Percentiles rank a stretch among this genome's conserved stretches.
These are phyloP conservation scores for Bombus cullumanus DNA, from an alignment of 1,140 invertebrate species.

Conservation along the genomic window DNA sequence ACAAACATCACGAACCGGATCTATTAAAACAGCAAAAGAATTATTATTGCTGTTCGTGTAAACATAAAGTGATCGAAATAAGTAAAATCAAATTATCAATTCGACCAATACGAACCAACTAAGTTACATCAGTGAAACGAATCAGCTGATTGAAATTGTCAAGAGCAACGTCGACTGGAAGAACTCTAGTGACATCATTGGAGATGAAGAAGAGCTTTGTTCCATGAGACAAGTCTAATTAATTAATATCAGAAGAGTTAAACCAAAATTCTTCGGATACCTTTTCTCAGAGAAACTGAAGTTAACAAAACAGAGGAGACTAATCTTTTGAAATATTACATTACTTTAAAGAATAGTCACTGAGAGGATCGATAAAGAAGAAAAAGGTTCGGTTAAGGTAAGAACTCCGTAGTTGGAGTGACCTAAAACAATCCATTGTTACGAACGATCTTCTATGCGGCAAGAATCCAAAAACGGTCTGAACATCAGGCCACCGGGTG, in stretches of 20 bases:
- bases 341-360: background rate
- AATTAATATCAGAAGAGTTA: background rate
- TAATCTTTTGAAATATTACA: background rate
- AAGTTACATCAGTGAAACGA: constrained; percentile 7
- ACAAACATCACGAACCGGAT: background rate
- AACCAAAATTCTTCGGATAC: background rate
- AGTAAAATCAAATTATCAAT: background rate
- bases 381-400: background rate
- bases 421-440: constrained; percentile 5
- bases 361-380: constrained; percentile 6
- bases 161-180: background rate
- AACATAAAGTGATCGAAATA: background rate
- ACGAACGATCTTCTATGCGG: constrained; percentile 75
- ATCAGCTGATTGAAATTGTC: constrained; percentile 52
- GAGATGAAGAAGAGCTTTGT: background rate
- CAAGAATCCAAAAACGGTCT: constrained; percentile 76
- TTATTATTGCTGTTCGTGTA: background rate
- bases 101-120: background rate
- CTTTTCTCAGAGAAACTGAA: background rate
- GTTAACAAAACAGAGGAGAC: background rate
- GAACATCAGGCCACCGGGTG: constrained; percentile 75
- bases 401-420: background rate
- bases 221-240: background rate
- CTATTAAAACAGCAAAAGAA: background rate
- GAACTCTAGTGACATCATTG: too few relatives aligned